A percentile compares a stretch with the other conserved stretches of the same genome.
phyloP scores from a whole-genome alignment of 2,113 vertebrate genomes.

The Peromyscus polionotus region DNA sequence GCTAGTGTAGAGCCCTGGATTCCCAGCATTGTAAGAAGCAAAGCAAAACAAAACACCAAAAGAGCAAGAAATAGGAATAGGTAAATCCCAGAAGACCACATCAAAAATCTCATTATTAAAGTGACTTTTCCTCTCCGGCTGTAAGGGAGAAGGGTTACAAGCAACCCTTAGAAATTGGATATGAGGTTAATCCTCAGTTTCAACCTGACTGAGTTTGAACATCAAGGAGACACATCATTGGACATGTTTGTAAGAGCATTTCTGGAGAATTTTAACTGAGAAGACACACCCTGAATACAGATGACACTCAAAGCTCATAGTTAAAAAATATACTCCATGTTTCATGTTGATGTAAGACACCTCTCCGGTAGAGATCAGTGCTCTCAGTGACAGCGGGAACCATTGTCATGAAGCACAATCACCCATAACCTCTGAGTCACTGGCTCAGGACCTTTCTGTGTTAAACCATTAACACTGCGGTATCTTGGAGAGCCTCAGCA shows the following conservation, averaged over 20 bases:
- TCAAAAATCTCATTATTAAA: not conserved
- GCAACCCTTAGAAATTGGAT: not conserved
- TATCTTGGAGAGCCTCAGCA: not conserved
- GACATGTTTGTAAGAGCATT: not conserved
- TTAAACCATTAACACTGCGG: not conserved
- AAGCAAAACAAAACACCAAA: not conserved
- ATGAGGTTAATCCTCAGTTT: not conserved
- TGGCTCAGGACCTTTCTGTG: not conserved
- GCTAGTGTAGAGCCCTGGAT: not conserved
- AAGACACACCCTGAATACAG: not conserved
- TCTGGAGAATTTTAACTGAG: not conserved
- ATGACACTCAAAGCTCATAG: not conserved
- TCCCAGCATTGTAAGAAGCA: not conserved
- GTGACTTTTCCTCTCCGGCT: not conserved
- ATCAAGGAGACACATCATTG: not conserved
- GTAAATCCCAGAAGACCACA: not conserved
- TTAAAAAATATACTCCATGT: not conserved
- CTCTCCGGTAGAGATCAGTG: not conserved
- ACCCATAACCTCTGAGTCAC: rapidly evolving
- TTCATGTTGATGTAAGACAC: not conserved
- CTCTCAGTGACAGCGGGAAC: not conserved
- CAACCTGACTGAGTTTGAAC: not conserved
- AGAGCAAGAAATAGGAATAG: not conserved
- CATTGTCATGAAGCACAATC: not conserved
- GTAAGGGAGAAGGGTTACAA: not conserved